Evolutionary conservation across 2,113 vertebrate genomes (phyloP).

Genomic region (Lutjanus erythropterus): DNA sequence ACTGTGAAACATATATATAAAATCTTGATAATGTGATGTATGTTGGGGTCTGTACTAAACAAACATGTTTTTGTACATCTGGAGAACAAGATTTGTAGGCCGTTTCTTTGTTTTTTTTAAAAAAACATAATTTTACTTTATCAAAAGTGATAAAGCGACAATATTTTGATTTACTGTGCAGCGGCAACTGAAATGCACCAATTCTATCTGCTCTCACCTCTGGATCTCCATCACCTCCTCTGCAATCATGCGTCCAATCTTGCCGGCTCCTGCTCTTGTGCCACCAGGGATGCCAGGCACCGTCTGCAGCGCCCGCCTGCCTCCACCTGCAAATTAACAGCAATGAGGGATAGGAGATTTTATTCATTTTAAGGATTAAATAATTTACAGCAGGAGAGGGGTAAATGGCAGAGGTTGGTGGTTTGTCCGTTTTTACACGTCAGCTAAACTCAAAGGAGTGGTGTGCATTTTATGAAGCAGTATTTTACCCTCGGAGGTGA

Average conservation of each 20-base stretch:
- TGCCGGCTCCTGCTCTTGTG: slow-evolving; percentile 95
- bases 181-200: neutral
- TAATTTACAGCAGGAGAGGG: neutral
- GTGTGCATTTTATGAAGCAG: neutral
- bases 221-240: slow-evolving; percentile 99
- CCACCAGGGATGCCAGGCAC: slow-evolving; percentile 98
- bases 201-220: slow-evolving; percentile 84
- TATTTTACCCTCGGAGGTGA: slow-evolving; percentile 89
- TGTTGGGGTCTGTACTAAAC: too few relatives aligned
- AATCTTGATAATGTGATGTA: too few relatives aligned
- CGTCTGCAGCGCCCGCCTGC: slow-evolving; percentile 91
- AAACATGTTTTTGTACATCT: too few relatives aligned
- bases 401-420: neutral
- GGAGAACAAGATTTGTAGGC: too few relatives aligned
- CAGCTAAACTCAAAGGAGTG: neutral
- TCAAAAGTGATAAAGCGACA: too few relatives aligned
- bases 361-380: too few relatives aligned
- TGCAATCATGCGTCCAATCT: slow-evolving; percentile 99
- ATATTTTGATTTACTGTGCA: too few relatives aligned
- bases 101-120: too few relatives aligned
- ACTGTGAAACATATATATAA: too few relatives aligned
- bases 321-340: slow-evolving; percentile 85
- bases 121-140: too few relatives aligned
- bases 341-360: neutral
- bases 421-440: neutral